Conservation (phyloP, 1,140 invertebrate species). For the Portunus trituberculatus region DNA sequence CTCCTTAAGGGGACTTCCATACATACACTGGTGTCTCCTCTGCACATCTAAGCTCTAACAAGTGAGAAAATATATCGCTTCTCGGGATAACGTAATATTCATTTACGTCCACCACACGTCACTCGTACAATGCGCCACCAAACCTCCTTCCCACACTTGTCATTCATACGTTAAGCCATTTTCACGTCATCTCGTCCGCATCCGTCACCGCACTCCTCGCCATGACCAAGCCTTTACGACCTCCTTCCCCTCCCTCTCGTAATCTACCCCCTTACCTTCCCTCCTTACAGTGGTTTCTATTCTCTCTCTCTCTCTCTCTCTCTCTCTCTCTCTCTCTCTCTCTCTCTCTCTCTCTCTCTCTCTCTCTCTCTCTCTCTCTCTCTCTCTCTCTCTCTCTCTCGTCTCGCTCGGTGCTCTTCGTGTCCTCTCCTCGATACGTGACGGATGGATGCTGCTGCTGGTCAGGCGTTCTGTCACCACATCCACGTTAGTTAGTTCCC, state of each 20-base stretch:
- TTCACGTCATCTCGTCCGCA: slow-evolving; percentile 3
- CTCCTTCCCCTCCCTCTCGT: not conserved
- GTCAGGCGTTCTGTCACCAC: not conserved
- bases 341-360: slow-evolving; percentile 5
- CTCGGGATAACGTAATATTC: too few species aligned
- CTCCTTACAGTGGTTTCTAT: not conserved
- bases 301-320: not conserved
- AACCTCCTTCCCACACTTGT: slow-evolving; percentile 3
- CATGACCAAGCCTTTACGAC: not conserved
- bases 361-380: slow-evolving; percentile 11
- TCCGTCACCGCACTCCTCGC: not conserved
- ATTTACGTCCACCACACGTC: too few species aligned
- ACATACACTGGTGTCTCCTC: too few species aligned
- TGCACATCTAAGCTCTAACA: too few species aligned
- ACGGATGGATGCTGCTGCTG: not conserved
- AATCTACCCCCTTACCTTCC: not conserved
- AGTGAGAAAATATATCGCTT: too few species aligned
- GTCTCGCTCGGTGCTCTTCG: not conserved
- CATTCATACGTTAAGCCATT: not conserved
- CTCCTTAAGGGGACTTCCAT: too few species aligned
- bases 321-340: not conserved
- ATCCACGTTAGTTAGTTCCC: slow-evolving; percentile 1
- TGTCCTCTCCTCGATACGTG: not conserved
- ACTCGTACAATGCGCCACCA: too few species aligned
- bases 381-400: not conserved